Conservation (phyloP, 2,888 invertebrate genomes). For the Scaptomyza reducta region DNA sequence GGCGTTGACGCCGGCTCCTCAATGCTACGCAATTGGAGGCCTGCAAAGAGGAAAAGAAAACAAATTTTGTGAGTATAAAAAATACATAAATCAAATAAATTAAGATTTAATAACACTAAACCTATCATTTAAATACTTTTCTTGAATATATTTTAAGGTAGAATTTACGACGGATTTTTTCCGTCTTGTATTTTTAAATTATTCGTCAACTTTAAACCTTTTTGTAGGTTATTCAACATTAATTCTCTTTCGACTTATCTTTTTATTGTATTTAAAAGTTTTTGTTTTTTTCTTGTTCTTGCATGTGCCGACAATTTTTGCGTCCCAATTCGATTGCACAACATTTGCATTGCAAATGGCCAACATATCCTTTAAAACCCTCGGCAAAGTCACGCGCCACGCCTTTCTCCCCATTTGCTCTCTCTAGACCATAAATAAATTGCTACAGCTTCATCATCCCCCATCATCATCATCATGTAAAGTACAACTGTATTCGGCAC, state of each 20-base stretch:
- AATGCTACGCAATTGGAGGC: slow-evolving; percentile 93
- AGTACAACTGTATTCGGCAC: slow-evolving; percentile 9
- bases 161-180: too few relatives aligned
- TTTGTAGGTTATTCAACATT: not conserved
- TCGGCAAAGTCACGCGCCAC: slow-evolving; percentile 46
- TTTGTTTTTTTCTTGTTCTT: slow-evolving; percentile 2
- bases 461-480: not conserved
- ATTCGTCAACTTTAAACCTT: not conserved
- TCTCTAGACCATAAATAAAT: slow-evolving; percentile 39
- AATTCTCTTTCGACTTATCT: not conserved
- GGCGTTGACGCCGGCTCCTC: slow-evolving; percentile 89
- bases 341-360: slow-evolving; percentile 76
- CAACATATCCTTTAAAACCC: slow-evolving; percentile 57
- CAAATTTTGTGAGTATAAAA: too few relatives aligned
- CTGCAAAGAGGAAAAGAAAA: slow-evolving; percentile 84
- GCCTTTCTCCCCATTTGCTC: not conserved
- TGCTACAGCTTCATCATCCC: slow-evolving; percentile 27
- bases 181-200: too few relatives aligned
- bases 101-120: too few relatives aligned
- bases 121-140: too few relatives aligned
- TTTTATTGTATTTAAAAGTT: slow-evolving; percentile 13
- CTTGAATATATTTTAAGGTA: too few relatives aligned
- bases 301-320: slow-evolving; percentile 28
- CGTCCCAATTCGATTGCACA: slow-evolving; percentile 46
- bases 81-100: too few relatives aligned